phyloP scores from a whole-genome alignment of 2,797 vertebrate genomes.

The Heterohyrax brucei region DNA sequence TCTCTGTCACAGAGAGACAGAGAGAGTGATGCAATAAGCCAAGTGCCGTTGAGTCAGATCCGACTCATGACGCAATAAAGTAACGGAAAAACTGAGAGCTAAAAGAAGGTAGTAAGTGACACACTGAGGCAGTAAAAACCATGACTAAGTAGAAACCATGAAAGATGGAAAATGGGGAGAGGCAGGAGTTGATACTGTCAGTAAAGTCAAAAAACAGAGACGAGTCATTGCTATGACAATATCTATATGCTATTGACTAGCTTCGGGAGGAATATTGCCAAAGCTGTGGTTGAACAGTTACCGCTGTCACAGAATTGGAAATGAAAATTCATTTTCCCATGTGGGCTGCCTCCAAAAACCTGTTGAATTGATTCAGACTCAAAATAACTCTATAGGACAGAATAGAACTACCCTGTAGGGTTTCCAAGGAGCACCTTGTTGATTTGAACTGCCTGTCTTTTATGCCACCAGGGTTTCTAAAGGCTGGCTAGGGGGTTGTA shows the following conservation, averaged over 20 bases:
- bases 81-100: not conserved
- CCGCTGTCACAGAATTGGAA: not conserved
- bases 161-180: not conserved
- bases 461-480: not conserved
- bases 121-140: not conserved
- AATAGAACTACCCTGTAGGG: too few species aligned
- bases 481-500: not conserved
- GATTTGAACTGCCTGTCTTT: too few species aligned
- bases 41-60: too few species aligned
- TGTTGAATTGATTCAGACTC: too few species aligned
- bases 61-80: too few species aligned
- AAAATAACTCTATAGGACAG: too few species aligned
- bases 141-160: not conserved
- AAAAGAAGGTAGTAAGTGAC: not conserved
- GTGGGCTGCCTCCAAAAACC: not conserved
- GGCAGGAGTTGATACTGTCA: not conserved
- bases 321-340: not conserved
- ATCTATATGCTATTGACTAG: too few species aligned
- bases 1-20: not conserved
- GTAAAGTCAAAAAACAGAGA: not conserved
- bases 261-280: not conserved
- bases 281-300: not conserved
- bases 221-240: accelerated
- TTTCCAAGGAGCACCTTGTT: too few species aligned
- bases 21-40: not conserved